These are phyloP conservation scores for Sylvicapra grimmia DNA, from an alignment of 2,113 vertebrate species.

Conservation along the genomic window DNA sequence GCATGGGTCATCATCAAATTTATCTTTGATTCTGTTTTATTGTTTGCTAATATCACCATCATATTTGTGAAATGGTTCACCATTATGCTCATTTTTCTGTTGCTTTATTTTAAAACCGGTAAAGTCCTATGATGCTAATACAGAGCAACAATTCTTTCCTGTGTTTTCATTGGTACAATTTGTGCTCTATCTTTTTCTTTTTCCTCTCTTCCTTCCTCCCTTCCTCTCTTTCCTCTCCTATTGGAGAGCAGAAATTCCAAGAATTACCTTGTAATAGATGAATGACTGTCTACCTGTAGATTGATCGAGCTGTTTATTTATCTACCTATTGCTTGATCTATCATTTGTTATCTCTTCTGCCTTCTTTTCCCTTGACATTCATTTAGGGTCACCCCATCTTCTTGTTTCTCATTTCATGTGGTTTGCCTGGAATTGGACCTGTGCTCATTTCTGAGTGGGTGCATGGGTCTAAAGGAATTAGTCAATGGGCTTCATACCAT, in stretches of 20 bases:
- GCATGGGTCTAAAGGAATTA: background rate
- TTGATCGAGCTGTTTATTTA: background rate
- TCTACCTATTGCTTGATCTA: background rate
- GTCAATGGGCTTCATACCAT: background rate
- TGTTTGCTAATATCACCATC: conserved; percentile 60
- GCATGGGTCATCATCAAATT: conserved; percentile 61
- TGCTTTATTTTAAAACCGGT: conserved; percentile 33
- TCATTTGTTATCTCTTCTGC: background rate
- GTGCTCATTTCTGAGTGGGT: background rate
- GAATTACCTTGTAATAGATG: background rate
- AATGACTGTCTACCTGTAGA: background rate
- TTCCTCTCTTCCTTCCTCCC: background rate
- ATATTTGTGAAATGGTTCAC: conserved; percentile 46
- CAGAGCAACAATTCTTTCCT: background rate
- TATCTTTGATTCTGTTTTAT: conserved; percentile 62
- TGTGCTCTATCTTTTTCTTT: background rate
- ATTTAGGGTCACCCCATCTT: background rate
- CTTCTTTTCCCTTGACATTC: background rate
- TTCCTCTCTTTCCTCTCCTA: no score
- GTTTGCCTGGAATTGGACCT: background rate
- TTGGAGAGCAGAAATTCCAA: background rate
- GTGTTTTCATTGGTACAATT: background rate
- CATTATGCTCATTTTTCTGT: conserved; percentile 53
- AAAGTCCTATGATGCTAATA: background rate
- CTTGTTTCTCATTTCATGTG: background rate